Evolutionary conservation across 2,113 vertebrate genomes (phyloP).

Genomic region (Lagopus leucura): DNA sequence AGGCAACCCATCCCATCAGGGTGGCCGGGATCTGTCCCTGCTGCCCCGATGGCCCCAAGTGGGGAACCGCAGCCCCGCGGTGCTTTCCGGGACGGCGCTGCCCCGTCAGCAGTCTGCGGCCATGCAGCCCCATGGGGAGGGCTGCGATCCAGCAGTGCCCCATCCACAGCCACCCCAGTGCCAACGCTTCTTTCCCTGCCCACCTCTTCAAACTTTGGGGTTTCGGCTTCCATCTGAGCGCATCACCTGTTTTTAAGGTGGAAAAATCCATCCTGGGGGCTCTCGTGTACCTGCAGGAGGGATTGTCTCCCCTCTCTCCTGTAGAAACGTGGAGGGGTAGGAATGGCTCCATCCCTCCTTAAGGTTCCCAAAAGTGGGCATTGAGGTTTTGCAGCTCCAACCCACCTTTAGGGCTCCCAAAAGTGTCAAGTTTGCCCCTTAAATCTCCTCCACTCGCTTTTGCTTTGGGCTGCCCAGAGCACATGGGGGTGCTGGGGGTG

Average conservation of each 20-base stretch:
- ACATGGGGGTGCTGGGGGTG: neutral
- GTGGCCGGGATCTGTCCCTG: neutral
- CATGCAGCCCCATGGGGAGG: neutral
- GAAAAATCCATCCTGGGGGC: neutral
- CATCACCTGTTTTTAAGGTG: neutral
- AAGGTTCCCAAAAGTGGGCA: neutral
- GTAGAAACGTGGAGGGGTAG: rapidly evolving
- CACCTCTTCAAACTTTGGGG: neutral
- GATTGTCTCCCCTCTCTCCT: neutral
- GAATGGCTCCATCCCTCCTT: neutral
- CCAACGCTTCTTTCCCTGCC: too few relatives aligned
- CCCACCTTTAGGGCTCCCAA: neutral
- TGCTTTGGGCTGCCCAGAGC: neutral
- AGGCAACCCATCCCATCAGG: neutral
- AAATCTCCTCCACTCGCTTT: neutral
- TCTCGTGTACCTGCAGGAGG: neutral
- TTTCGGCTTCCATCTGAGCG: neutral
- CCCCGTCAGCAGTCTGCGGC: conserved; percentile 56
- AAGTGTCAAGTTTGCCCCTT: neutral
- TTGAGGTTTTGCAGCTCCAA: neutral
- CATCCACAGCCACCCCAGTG: neutral
- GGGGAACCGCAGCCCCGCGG: neutral
- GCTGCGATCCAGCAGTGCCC: neutral
- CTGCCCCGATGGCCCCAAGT: neutral
- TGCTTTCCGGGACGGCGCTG: conserved; percentile 8